phyloP scores from a whole-genome alignment of 2,797 vertebrate species.

The Potorous gilbertii region DNA sequence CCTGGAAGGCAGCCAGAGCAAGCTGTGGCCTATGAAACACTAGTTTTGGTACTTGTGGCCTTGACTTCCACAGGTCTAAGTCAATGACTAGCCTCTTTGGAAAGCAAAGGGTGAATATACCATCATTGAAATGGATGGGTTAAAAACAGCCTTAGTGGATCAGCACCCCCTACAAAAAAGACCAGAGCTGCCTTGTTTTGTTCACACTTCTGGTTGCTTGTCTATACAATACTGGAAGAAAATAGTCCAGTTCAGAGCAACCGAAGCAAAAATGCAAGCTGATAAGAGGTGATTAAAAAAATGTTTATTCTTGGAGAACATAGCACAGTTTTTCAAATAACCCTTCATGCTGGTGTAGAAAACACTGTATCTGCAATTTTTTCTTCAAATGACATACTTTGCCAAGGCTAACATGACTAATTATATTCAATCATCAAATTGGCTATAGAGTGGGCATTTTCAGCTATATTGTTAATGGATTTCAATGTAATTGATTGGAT shows the following conservation, averaged over 20 bases:
- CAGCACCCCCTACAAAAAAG: neutral
- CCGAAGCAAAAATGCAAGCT: constrained; percentile 42
- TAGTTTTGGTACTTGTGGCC: neutral
- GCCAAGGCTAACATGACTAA: neutral
- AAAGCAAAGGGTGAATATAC: neutral
- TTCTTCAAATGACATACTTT: constrained; percentile 19
- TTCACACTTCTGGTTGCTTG: constrained; percentile 23
- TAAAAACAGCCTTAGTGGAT: neutral
- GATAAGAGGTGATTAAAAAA: constrained; percentile 40
- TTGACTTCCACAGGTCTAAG: neutral
- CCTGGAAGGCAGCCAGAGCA: constrained; percentile 44
- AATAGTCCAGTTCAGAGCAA: neutral
- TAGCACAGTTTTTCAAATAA: neutral
- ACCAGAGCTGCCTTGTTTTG: neutral
- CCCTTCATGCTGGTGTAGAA: neutral
- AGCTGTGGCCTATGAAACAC: neutral
- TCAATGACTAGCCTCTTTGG: neutral
- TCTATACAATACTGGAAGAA: neutral
- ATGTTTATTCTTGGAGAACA: constrained; percentile 46
- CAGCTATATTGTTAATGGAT: neutral
- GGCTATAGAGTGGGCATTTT: neutral
- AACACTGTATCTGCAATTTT: neutral
- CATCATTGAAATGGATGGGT: neutral
- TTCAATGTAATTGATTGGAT: neutral
- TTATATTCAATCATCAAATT: neutral